Evolutionary conservation across 2,113 vertebrate species (phyloP).

Genomic region (Podocnemis expansa): DNA sequence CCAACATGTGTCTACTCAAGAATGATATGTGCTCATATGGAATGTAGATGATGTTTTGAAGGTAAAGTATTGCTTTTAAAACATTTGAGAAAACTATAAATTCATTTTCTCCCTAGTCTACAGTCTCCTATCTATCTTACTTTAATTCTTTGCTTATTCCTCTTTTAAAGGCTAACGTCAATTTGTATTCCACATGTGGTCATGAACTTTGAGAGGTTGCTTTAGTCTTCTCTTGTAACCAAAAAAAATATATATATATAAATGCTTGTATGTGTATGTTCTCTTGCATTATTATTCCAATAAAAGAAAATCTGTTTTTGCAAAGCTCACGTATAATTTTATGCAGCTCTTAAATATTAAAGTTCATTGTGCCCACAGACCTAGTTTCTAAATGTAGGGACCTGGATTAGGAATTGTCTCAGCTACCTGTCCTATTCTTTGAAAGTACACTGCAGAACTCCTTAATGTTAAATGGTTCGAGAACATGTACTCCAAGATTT

Average conservation of each 20-base stretch:
- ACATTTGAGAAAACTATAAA: background rate
- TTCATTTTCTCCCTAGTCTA: constrained; percentile 28
- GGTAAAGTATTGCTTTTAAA: background rate
- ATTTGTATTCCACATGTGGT: background rate
- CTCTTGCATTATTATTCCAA: background rate
- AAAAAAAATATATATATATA: too few relatives aligned
- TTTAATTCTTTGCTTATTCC: constrained; percentile 29
- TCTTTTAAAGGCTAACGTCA: constrained; percentile 18
- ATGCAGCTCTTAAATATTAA: background rate
- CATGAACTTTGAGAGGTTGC: constrained; percentile 39
- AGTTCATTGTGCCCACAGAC: background rate
- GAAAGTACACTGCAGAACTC: background rate
- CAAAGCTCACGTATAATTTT: background rate
- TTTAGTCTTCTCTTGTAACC: background rate
- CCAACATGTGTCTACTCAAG: background rate
- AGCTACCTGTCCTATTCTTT: background rate
- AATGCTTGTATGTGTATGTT: background rate
- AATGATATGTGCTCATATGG: background rate
- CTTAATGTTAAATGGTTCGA: background rate
- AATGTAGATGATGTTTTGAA: background rate
- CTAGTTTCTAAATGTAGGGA: background rate
- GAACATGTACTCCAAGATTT: background rate
- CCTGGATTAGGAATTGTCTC: background rate
- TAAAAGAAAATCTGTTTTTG: background rate
- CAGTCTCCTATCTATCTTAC: background rate